Percentiles rank a stretch among this genome's conserved stretches.
Conservation (phyloP, 2,113 vertebrate species). For the Oxyura jamaicensis region DNA sequence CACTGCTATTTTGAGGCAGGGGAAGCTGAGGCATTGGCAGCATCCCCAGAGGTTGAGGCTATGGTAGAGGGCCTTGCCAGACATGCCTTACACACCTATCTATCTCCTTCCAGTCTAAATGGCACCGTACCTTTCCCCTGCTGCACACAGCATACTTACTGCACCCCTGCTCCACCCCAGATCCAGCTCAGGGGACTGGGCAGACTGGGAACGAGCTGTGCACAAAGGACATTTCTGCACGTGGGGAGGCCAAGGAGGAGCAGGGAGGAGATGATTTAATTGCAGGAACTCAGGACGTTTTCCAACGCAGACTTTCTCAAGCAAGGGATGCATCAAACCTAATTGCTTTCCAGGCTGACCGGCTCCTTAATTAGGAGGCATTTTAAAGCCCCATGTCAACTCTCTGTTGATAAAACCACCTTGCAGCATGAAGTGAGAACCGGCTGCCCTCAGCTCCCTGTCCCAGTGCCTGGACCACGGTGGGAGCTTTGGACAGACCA, state of each 20-base stretch:
- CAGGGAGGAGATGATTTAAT: slow-evolving; percentile 30
- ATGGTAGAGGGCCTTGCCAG: not conserved
- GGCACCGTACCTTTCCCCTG: not conserved
- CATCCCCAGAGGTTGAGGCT: not conserved
- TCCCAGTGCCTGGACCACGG: fast-evolving
- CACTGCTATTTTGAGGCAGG: not conserved
- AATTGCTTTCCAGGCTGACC: slow-evolving; percentile 70
- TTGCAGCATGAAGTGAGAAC: not conserved
- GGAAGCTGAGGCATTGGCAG: not conserved
- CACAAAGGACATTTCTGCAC: not conserved
- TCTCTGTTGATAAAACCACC: not conserved
- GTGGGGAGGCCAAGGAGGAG: not conserved
- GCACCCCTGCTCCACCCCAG: not conserved
- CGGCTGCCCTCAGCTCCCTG: not conserved
- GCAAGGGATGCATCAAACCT: slow-evolving; percentile 46
- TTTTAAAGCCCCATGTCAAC: slow-evolving; percentile 44
- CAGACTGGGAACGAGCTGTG: not conserved
- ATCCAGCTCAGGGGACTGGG: not conserved
- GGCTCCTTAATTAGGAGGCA: slow-evolving; percentile 72
- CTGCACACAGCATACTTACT: not conserved
- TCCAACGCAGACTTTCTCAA: slow-evolving; percentile 41
- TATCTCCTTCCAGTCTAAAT: not conserved
- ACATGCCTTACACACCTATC: not conserved
- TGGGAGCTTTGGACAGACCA: not conserved
- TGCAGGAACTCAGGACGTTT: slow-evolving; percentile 34